Evolutionary conservation across 2,888 invertebrate genomes (phyloP).

Genomic region (Aphodius granarius): DNA sequence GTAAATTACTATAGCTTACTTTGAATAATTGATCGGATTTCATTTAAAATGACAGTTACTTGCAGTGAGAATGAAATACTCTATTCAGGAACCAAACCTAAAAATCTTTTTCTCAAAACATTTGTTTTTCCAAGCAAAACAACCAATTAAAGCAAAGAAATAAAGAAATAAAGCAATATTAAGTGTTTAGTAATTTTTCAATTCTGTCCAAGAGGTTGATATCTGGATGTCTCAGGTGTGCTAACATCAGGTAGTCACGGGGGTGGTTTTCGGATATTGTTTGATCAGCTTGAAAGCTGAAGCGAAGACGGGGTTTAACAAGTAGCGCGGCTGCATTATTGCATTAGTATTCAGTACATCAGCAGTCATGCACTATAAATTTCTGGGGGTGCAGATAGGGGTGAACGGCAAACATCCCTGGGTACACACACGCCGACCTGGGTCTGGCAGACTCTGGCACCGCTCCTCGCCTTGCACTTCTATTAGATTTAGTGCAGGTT

Average conservation of each 20-base stretch:
- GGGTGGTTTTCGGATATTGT: not conserved
- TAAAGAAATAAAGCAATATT: too few relatives aligned
- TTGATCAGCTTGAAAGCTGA: not conserved
- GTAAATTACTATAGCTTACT: too few relatives aligned
- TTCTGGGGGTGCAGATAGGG: slow-evolving; percentile 3
- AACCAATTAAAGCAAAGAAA: too few relatives aligned
- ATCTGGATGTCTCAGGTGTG: not conserved
- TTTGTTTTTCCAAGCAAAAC: too few relatives aligned
- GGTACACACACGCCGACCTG: slow-evolving; percentile 2
- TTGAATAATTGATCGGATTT: too few relatives aligned
- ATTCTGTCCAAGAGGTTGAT: too few relatives aligned
- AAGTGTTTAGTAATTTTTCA: too few relatives aligned
- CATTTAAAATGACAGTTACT: too few relatives aligned
- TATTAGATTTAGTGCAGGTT: slow-evolving; percentile 11
- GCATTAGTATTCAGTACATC: slow-evolving; percentile 13
- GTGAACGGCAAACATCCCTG: slow-evolving; percentile 4
- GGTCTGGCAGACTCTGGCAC: not conserved
- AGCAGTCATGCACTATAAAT: slow-evolving; percentile 9
- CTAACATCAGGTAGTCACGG: not conserved
- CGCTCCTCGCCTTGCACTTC: slow-evolving; percentile 8
- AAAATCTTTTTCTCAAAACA: too few relatives aligned
- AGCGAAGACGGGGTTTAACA: not conserved
- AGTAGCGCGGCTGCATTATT: not conserved
- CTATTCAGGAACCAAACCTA: too few relatives aligned
- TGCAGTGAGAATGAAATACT: too few relatives aligned